phyloP scores from a whole-genome alignment of 1,140 invertebrate genomes.

The Sitobion miscanthi region DNA sequence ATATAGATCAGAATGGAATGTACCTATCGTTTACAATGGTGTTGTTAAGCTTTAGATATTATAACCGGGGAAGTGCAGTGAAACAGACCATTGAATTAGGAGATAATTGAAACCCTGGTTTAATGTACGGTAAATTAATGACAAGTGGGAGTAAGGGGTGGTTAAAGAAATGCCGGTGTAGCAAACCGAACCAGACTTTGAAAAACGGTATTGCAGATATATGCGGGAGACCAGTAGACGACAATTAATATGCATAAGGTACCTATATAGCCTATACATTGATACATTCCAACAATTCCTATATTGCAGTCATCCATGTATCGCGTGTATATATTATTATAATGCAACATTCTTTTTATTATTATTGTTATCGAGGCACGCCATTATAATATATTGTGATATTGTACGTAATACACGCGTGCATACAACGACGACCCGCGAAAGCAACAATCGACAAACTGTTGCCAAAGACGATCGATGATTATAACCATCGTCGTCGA shows the following conservation, averaged over 20 bases:
- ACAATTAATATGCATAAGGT: background rate
- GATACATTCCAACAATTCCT: background rate
- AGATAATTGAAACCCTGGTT: background rate
- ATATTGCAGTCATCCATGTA: background rate
- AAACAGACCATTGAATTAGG: background rate
- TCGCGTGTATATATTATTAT: background rate
- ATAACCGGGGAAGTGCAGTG: background rate
- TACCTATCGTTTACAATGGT: background rate
- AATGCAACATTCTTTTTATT: background rate
- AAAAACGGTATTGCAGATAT: background rate
- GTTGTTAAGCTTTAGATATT: background rate
- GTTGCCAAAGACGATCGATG: constrained; percentile 51
- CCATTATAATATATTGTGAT: background rate
- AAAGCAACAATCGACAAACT: constrained; percentile 57
- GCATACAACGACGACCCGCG: background rate
- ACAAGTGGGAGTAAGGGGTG: too few relatives aligned
- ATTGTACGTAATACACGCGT: background rate
- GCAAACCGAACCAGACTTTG: background rate
- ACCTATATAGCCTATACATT: too few relatives aligned
- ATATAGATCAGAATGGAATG: background rate
- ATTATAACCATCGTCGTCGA: background rate
- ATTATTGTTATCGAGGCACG: background rate
- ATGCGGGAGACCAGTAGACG: background rate
- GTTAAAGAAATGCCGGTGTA: background rate
- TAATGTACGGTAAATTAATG: background rate